Percentiles rank a stretch among this genome's conserved stretches.
These are phyloP conservation scores for Orthosia gracilis DNA, from an alignment of 2,888 invertebrate species.

Conservation along the genomic window DNA sequence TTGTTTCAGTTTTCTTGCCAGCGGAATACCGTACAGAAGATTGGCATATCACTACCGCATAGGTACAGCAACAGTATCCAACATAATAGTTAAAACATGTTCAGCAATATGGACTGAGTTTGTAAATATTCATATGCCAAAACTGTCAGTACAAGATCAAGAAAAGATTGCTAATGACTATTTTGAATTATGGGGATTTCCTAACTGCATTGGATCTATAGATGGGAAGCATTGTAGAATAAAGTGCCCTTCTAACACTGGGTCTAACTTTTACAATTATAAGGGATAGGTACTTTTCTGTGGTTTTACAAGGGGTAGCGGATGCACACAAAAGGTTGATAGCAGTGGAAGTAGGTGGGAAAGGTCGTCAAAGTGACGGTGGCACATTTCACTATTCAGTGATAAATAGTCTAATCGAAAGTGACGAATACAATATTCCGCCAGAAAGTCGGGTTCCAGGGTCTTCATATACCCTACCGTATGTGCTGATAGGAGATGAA, in stretches of 20 bases:
- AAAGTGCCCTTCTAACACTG: conserved; percentile 39
- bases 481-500: conserved; percentile 46
- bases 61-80: conserved; percentile 40
- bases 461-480: conserved; percentile 26
- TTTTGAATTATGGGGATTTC: conserved; percentile 41
- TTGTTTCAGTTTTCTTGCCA: conserved; percentile 44
- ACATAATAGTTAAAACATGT: conserved; percentile 39
- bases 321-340: conserved; percentile 10
- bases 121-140: conserved; percentile 37
- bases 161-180: conserved; percentile 43
- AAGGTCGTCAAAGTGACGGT: conserved; percentile 47
- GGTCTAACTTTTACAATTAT: conserved; percentile 45
- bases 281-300: conserved; percentile 31
- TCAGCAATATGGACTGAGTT: conserved; percentile 43
- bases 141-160: conserved; percentile 39
- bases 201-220: conserved; percentile 47
- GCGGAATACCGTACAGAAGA: conserved; percentile 11
- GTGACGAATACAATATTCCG: conserved; percentile 27
- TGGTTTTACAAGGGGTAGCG: conserved; percentile 8
- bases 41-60: conserved; percentile 23
- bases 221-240: conserved; percentile 42
- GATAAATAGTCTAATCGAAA: conserved; percentile 44
- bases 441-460: conserved; percentile 20
- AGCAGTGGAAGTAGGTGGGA: conserved; percentile 34
- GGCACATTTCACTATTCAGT: conserved; percentile 53